Evolutionary conservation across 2,888 invertebrate species (phyloP), one percentile per base, ranked within the genome.

Genomic region (Ariolimax columbianus): DNA sequence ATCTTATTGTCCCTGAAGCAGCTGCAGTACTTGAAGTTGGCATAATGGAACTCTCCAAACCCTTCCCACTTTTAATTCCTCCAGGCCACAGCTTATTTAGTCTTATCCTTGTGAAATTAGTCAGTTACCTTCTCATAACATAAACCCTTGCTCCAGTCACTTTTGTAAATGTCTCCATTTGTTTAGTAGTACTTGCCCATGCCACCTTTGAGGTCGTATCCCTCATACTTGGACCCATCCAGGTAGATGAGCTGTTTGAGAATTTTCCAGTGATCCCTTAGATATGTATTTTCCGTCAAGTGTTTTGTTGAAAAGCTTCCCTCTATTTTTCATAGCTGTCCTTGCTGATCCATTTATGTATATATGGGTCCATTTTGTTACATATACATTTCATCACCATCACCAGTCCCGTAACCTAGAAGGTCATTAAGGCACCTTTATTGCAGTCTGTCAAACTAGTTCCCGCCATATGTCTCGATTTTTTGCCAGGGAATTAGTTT

Each of bases 1-100:
- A 80, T 80, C 84, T 85, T 85, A 38, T 85, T 85, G 77, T 81
- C 81, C 23, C 85, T 30, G 68, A 85, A 85, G 19, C 85, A 77
- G 19, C 85, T 82, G 11, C n/a, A 23, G 81, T 85, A 85, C 30
- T 85, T 85, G 72, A 66, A 85, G 81, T 85, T 81, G 38, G 73
- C 51, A 55, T 81, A 85, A 30, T 81, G 77, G 47, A 77, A 82
- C 40, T 81, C 81, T 17, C 85, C 85, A 55, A 81, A 85, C 1
- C 85, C 85, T 40, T 81, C 81, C 81, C 81, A 81, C 33, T 85
- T 85, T 17, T 82, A 81, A 33, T 85, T 85, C 26, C 80, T 55
- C 85, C 85, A 85, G 6, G 85, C 63, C 4, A 81, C 85, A 11
- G 75, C 84, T 26, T 84, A 84, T 79, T 80, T 80, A 6, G 78